Evolutionary conservation across 2,797 vertebrate genomes (phyloP).

Genomic region (Dendrocincla fuliginosa): DNA sequence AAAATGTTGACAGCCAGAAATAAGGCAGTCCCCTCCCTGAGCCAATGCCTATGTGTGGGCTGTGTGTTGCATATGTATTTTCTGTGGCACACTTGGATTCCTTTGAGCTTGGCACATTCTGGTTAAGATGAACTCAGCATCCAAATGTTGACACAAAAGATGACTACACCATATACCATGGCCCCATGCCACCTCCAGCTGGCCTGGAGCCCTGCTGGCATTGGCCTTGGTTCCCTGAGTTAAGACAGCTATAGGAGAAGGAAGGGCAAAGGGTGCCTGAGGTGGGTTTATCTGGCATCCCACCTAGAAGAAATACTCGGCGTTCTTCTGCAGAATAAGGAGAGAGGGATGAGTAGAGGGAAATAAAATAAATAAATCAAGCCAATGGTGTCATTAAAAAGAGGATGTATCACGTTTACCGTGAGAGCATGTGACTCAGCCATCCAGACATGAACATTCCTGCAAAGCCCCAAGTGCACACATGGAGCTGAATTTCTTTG

Average conservation of each 20-base stretch:
- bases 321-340: not conserved
- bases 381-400: constrained; percentile 31
- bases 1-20: not conserved
- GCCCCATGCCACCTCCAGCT: constrained; percentile 11
- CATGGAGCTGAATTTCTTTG: constrained; percentile 53
- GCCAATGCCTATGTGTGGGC: not conserved
- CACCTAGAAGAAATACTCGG: constrained; percentile 27
- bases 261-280: constrained; percentile 2
- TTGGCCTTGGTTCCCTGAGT: not conserved
- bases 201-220: not conserved
- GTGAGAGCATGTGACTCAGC: constrained; percentile 52
- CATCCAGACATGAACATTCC: constrained; percentile 68
- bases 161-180: constrained; percentile 32
- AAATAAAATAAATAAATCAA: constrained; percentile 42
- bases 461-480: constrained; percentile 70
- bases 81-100: constrained; percentile 5
- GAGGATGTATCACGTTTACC: constrained; percentile 27
- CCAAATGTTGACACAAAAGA: constrained; percentile 31
- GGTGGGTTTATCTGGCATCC: constrained; percentile 37
- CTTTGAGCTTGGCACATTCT: constrained; percentile 37
- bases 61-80: not conserved
- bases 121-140: constrained; percentile 34
- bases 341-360: constrained; percentile 35
- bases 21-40: not conserved
- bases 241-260: not conserved